These are phyloP conservation scores for Eulemur mongoz DNA, from an alignment of 2,797 vertebrate genomes.

Conservation along the genomic window DNA sequence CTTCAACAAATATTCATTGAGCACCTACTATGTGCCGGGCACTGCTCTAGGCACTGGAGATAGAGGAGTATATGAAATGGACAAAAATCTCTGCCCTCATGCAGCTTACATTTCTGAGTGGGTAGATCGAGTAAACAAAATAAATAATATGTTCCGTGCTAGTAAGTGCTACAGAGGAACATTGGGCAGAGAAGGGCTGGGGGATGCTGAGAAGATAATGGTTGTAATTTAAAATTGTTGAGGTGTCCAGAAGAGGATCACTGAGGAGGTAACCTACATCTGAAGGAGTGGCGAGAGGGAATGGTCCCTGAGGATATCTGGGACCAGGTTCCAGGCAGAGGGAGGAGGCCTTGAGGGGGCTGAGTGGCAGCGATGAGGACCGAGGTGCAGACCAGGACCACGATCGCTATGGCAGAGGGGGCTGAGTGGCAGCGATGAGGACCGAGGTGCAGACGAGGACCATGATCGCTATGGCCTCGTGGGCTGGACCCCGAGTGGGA, in stretches of 20 bases:
- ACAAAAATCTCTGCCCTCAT: neutral
- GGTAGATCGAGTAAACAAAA: neutral
- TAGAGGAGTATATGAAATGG: neutral
- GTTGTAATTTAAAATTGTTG: neutral
- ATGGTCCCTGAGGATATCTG: neutral
- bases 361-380: neutral
- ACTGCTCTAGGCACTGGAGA: neutral
- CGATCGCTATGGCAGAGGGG: accelerated
- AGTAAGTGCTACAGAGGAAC: neutral
- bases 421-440: neutral
- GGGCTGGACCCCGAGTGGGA: neutral
- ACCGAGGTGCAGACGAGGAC: neutral
- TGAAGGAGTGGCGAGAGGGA: neutral
- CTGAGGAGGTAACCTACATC: neutral
- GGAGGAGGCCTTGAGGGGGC: neutral
- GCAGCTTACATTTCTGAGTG: neutral
- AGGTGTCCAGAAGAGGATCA: neutral
- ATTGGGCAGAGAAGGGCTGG: neutral
- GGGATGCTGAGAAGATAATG: neutral
- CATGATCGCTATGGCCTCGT: accelerated
- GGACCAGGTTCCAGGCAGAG: neutral
- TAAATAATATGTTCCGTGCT: neutral
- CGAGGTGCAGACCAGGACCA: neutral
- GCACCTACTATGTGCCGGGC: neutral
- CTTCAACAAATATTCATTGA: neutral